Percentiles rank a stretch among this genome's conserved stretches.
Conservation (phyloP, 1,140 invertebrate species). For the Drosophila nannoptera region DNA sequence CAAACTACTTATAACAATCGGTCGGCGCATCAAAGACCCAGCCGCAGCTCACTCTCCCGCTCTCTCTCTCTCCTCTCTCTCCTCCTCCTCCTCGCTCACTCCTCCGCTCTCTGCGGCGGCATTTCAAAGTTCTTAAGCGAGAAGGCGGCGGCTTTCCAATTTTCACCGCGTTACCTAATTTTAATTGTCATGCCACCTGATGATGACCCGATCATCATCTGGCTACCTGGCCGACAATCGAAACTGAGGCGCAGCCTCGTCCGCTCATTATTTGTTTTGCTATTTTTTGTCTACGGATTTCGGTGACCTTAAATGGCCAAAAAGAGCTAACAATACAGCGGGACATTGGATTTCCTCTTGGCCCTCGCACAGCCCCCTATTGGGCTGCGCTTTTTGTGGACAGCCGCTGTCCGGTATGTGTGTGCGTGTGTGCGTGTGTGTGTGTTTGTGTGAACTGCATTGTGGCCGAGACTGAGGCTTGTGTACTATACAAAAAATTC, state of each 20-base stretch:
- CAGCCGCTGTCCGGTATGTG: not conserved
- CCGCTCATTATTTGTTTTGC: conserved; percentile 51
- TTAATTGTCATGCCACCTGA: conserved; percentile 79
- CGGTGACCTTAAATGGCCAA: conserved; percentile 42
- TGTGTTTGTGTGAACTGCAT: conserved; percentile 14
- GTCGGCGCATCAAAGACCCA: conserved; percentile 52
- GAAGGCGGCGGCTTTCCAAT: conserved; percentile 72
- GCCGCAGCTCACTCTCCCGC: conserved; percentile 8
- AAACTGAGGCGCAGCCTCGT: conserved; percentile 4
- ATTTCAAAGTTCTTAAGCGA: conserved; percentile 66
- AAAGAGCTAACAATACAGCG: conserved; percentile 26
- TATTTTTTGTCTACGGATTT: conserved; percentile 40
- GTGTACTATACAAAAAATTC: conserved; percentile 42
- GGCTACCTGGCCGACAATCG: conserved; percentile 38
- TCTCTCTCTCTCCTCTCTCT: too few species aligned
- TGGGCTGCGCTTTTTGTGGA: conserved; percentile 52
- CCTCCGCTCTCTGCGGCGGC: conserved; percentile 1
- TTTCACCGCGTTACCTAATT: conserved; percentile 75
- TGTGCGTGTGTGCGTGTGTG: not conserved
- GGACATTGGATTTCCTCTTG: conserved; percentile 46
- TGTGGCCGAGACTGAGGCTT: conserved; percentile 47
- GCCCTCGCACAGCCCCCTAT: conserved; percentile 1
- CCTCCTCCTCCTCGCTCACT: too few species aligned
- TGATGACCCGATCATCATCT: conserved; percentile 47
- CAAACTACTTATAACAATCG: conserved; percentile 37